Conservation (phyloP, 2,797 vertebrate genomes). For the Lutjanus campechanus region DNA sequence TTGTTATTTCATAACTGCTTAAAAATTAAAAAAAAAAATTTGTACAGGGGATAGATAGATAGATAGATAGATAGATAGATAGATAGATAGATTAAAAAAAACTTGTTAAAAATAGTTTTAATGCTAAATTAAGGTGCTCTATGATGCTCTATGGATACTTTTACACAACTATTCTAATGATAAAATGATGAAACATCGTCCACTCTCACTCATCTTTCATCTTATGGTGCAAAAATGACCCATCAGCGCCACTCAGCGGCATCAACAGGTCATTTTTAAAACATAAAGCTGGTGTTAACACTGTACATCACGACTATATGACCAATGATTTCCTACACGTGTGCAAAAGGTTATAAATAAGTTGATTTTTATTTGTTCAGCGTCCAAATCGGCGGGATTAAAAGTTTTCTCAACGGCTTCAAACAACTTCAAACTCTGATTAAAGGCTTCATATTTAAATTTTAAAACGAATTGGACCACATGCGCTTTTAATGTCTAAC, state of each 20-base stretch:
- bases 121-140: background rate
- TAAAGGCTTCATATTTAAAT: background rate
- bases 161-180: background rate
- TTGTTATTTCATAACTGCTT: too few relatives aligned
- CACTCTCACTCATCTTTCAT: constrained; percentile 2
- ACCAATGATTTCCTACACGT: background rate
- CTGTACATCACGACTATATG: background rate
- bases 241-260: constrained; percentile 62
- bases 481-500: background rate
- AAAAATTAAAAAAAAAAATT: too few relatives aligned
- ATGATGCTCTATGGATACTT: background rate
- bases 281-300: background rate
- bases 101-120: background rate
- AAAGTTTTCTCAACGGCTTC: rapidly evolving
- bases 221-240: constrained; percentile 2
- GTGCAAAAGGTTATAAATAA: background rate
- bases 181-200: background rate
- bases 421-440: background rate
- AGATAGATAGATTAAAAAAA: background rate
- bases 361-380: background rate
- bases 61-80: background rate
- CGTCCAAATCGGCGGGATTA: background rate
- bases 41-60: too few relatives aligned
- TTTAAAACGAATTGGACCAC: background rate
- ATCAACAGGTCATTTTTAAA: rapidly evolving